Conservation (phyloP, 2,797 vertebrate genomes). For the Clamator glandarius region DNA sequence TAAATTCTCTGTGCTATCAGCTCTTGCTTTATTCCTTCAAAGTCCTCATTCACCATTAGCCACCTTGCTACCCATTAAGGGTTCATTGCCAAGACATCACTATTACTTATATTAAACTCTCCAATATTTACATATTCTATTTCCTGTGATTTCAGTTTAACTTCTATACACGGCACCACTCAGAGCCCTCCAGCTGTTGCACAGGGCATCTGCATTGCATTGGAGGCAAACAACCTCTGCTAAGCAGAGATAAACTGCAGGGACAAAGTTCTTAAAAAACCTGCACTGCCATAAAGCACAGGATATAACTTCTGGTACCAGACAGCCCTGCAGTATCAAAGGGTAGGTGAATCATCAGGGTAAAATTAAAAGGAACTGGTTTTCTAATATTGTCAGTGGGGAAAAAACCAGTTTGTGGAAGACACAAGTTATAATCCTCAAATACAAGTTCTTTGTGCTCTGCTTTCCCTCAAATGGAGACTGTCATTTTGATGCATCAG, state of each 20-base stretch:
- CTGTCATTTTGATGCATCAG: constrained; percentile 15
- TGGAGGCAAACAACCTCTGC: not conserved
- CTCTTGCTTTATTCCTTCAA: not conserved
- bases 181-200: too few relatives aligned
- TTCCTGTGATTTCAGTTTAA: not conserved
- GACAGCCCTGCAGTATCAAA: not conserved
- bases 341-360: not conserved
- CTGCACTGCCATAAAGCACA: not conserved
- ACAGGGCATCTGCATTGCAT: not conserved
- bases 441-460: not conserved
- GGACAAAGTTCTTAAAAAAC: not conserved
- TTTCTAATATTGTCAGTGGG: not conserved
- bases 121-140: not conserved
- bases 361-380: not conserved
- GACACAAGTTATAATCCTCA: not conserved
- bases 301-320: not conserved
- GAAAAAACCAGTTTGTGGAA: not conserved
- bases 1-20: not conserved
- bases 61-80: not conserved
- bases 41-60: not conserved
- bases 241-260: not conserved
- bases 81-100: not conserved
- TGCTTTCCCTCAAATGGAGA: not conserved
- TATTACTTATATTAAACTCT: not conserved
- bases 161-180: rapidly evolving